A percentile compares a stretch with the other conserved stretches of the same genome.
Conservation (phyloP, 2,888 invertebrate species). For the Ypsolopha scabrella region DNA sequence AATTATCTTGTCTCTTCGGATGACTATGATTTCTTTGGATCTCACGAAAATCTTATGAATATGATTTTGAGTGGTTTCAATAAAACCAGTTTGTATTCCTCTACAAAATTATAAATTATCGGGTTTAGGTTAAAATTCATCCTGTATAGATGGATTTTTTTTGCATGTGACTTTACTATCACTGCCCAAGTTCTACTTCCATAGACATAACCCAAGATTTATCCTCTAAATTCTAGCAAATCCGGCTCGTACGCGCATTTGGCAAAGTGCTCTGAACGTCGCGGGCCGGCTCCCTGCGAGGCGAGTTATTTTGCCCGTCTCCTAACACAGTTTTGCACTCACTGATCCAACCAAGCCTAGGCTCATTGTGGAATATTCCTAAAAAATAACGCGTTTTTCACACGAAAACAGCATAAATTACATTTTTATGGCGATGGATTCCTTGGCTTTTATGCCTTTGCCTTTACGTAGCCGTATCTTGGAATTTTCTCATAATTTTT, state of each 20-base stretch:
- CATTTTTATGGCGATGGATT: not conserved
- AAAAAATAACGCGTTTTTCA: not conserved
- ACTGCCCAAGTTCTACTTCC: too few relatives aligned
- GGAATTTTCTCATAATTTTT: too few relatives aligned
- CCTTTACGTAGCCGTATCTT: too few relatives aligned
- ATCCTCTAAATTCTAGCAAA: slow-evolving; percentile 41
- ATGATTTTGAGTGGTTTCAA: too few relatives aligned
- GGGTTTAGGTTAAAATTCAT: not conserved
- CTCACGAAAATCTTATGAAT: too few relatives aligned
- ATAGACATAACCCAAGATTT: slow-evolving; percentile 13
- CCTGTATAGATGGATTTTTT: slow-evolving; percentile 23
- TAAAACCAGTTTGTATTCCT: too few relatives aligned
- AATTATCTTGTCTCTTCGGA: too few relatives aligned
- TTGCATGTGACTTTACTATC: slow-evolving; percentile 1
- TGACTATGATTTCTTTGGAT: too few relatives aligned
- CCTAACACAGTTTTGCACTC: slow-evolving; percentile 60
- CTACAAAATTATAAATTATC: too few relatives aligned
- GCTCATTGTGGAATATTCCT: slow-evolving; percentile 14
- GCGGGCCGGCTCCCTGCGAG: slow-evolving; percentile 28
- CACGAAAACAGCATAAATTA: not conserved
- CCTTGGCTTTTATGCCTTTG: too few relatives aligned
- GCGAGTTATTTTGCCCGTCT: slow-evolving; percentile 40
- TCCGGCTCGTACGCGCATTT: slow-evolving; percentile 55
- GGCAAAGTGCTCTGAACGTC: slow-evolving; percentile 42
- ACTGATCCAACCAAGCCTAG: slow-evolving; percentile 22